A percentile compares a stretch with the other conserved stretches of the same genome.
Conservation (phyloP, 2,113 vertebrate species). For the Scomber colias region DNA sequence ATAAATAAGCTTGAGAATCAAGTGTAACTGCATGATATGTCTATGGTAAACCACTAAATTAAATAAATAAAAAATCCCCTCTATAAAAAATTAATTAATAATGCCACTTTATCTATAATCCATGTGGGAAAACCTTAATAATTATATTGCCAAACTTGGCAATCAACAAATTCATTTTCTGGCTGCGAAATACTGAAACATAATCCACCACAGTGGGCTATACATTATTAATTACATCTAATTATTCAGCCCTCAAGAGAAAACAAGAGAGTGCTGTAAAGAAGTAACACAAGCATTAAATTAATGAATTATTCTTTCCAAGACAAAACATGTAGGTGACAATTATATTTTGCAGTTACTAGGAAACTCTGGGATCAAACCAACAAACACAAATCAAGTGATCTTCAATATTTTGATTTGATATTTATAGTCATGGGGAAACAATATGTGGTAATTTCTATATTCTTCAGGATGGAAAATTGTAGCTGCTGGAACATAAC, state of each 20-base stretch:
- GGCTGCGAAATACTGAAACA: neutral
- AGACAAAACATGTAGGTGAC: neutral
- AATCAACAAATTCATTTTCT: neutral
- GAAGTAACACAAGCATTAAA: conserved; percentile 23
- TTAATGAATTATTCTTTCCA: conserved; percentile 29
- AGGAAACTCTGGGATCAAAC: neutral
- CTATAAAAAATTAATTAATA: neutral
- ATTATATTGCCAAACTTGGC: neutral
- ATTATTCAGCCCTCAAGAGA: conserved; percentile 40
- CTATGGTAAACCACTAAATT: too few species aligned
- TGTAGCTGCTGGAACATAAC: neutral
- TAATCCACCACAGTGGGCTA: neutral
- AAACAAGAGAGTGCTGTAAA: neutral
- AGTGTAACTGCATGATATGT: neutral
- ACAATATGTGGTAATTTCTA: neutral
- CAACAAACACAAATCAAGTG: neutral
- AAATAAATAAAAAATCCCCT: too few species aligned
- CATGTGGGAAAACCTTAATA: neutral
- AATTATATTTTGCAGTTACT: neutral
- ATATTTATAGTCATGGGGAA: neutral
- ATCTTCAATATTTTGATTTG: neutral
- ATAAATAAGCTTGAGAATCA: too few species aligned
- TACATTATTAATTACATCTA: conserved; percentile 36
- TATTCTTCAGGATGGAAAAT: neutral
- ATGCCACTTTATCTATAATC: neutral